Percentiles rank a stretch among this genome's conserved stretches.
phyloP scores from a whole-genome alignment of 2,113 vertebrate genomes.

The Podiceps cristatus region DNA sequence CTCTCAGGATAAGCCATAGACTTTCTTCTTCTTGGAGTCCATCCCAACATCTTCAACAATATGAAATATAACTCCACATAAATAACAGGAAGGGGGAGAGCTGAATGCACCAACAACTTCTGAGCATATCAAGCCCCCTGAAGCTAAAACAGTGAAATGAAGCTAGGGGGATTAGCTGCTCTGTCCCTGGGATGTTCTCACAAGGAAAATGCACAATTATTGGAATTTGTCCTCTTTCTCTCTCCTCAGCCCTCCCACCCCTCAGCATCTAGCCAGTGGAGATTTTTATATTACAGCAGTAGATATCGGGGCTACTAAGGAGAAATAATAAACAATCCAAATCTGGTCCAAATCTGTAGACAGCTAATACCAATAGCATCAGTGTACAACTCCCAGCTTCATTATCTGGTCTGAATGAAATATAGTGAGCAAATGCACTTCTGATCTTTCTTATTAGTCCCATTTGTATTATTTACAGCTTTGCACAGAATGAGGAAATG shows the following conservation, averaged over 20 bases:
- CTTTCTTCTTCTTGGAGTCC: background rate
- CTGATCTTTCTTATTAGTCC: constrained; percentile 41
- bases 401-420: constrained; percentile 40
- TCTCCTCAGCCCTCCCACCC: rapidly evolving
- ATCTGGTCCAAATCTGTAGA: background rate
- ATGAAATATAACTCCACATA: background rate
- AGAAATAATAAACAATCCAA: background rate
- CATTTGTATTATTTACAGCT: constrained; percentile 34
- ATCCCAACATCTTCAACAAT: background rate
- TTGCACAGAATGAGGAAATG: background rate
- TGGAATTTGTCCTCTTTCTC: background rate
- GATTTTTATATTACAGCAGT: background rate
- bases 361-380: background rate
- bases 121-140: rapidly evolving
- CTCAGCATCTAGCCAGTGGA: background rate
- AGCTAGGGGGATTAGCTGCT: background rate
- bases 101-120: background rate
- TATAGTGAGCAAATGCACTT: constrained; percentile 21
- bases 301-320: background rate
- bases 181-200: background rate
- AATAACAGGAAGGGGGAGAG: background rate
- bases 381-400: background rate
- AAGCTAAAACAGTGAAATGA: background rate
- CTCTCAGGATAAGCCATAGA: background rate
- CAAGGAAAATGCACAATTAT: background rate